Evolutionary conservation across 2,113 vertebrate genomes (phyloP).

Genomic region (Bubo scandiacus): DNA sequence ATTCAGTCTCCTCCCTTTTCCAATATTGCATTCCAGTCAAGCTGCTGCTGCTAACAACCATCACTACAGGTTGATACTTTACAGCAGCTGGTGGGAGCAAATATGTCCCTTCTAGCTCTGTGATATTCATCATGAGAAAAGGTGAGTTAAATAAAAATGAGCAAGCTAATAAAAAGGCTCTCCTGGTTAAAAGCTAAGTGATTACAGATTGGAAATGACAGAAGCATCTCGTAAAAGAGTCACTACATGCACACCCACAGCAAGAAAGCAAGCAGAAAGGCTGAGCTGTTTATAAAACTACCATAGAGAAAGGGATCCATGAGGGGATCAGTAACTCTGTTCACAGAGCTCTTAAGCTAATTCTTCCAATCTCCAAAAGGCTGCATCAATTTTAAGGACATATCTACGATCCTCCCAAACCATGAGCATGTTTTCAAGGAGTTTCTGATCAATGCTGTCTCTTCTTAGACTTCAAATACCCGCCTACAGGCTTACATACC

Average conservation of each 20-base stretch:
- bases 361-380: constrained; percentile 1
- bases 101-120: not conserved
- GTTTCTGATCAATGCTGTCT: not conserved
- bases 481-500: not conserved
- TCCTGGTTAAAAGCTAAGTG: constrained; percentile 33
- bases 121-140: constrained; percentile 24
- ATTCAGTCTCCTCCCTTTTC: not conserved
- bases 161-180: constrained; percentile 42
- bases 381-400: constrained; percentile 9
- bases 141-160: constrained; percentile 41
- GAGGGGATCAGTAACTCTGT: constrained; percentile 7
- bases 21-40: not conserved
- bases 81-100: constrained; percentile 10
- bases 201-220: constrained; percentile 45
- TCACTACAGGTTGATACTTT: not conserved
- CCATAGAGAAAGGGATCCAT: constrained; percentile 20
- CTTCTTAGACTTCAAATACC: not conserved
- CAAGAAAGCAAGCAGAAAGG: constrained; percentile 15
- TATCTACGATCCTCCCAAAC: constrained; percentile 4
- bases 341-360: constrained; percentile 32
- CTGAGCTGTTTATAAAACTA: constrained; percentile 32
- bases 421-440: not conserved
- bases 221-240: not conserved
- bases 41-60: not conserved
- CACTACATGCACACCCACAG: constrained; percentile 11